Conservation (phyloP, 2,797 vertebrate genomes). For the Fistularia tabacaria region DNA sequence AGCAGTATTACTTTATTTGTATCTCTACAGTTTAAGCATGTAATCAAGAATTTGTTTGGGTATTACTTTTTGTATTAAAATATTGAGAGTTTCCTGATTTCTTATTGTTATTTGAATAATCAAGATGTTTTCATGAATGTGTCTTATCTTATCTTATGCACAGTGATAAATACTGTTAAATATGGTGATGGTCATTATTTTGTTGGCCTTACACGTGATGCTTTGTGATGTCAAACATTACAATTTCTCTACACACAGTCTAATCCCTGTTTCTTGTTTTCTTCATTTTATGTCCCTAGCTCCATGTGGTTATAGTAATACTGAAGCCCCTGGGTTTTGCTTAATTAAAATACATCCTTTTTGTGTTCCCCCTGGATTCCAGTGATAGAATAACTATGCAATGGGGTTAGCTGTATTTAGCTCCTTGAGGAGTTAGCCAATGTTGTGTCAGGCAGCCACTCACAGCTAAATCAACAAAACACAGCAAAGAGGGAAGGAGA, state of each 20-base stretch:
- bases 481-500: slow-evolving; percentile 29
- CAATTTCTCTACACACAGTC: slow-evolving; percentile 19
- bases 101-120: no score
- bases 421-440: slow-evolving; percentile 66
- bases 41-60: no score
- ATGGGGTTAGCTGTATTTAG: slow-evolving; percentile 63
- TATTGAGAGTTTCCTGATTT: no score
- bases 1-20: no score
- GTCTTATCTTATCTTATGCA: no score
- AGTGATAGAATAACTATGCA: slow-evolving; percentile 66
- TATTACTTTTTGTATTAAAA: no score
- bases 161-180: no score
- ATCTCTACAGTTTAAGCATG: no score
- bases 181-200: no score
- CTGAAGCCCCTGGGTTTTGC: slow-evolving; percentile 54
- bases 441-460: slow-evolving; percentile 66
- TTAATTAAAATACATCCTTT: slow-evolving; percentile 73
- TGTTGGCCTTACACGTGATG: neutral
- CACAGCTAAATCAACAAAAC: slow-evolving; percentile 73
- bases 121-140: no score
- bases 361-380: slow-evolving; percentile 52
- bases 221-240: slow-evolving; percentile 8
- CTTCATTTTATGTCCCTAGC: slow-evolving; percentile 27
- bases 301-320: slow-evolving; percentile 48
- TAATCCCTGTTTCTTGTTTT: slow-evolving; percentile 5